Evolutionary conservation across 1,140 invertebrate species (phyloP), one percentile per base, ranked within the genome.

Genomic region (Drosophila micromelanica): DNA sequence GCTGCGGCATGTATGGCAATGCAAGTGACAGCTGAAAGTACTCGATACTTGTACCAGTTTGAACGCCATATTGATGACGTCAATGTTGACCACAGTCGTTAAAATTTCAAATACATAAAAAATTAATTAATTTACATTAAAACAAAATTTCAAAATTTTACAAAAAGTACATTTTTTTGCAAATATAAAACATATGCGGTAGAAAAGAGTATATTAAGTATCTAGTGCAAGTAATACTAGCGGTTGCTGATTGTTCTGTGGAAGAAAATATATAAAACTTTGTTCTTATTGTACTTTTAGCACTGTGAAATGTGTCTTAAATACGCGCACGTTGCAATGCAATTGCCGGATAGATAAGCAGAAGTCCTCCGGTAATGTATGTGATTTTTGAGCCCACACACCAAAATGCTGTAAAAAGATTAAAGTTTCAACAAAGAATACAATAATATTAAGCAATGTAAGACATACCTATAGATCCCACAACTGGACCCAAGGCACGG

Each of bases 401-500:
- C 97, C 96, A 98, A 92, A 96, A 98, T 11, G 95, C 96, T 96
- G 91, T 3, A 30, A 55, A 37, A 7, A 37, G 23, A 63, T 23
- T 9, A 35, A 45, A 2, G n/a, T 17, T 5, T 23, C 46, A 23
- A 20, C 3, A 7, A 8, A 4, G n/a, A 3, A 11, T 60, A 3
- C 57, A 20, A 45, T 30, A 6, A 27, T 13, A 20, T 17, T 30
- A 42, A 46, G n/a, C 35, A 12, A 40, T 27, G 27, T 57, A 65
- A 42, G 8, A 91, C 80, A 92, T 91, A 96, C 95, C 94, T 75
- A 96, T 93, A 62, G 97, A 97, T 43, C 97, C 96, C n/a, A 98
- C 82, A 49, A 99, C 93, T 6, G 98, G 98, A 15, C 98, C 98
- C 35, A 97, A 91, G n/a, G 97, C 97, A 78, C 98, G 93, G 27